Evolutionary conservation across 1,140 invertebrate species (phyloP), one percentile per base, ranked within the genome.

Genomic region (Drosophila neocordata): DNA sequence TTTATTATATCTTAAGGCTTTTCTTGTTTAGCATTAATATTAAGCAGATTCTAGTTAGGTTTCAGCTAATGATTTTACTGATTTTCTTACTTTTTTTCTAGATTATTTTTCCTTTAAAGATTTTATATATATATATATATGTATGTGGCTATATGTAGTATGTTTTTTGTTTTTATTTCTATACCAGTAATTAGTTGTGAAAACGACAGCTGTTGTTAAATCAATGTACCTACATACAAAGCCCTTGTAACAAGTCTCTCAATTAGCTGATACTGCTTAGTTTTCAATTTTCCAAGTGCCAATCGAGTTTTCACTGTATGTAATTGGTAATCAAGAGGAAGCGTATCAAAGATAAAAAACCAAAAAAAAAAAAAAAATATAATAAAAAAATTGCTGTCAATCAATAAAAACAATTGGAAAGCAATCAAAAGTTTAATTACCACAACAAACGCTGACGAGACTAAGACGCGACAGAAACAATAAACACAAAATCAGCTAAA

Each of bases 371-470:
- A 73, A 27, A 48, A 13, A 27, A 44, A 56, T 63, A 51, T 68
- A 72, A 76, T 31, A 11, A 53, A 70, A 57, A 67, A 60, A 65
- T 65, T 64, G 65, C 64, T 69, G 75, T 73, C 83, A 88, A 87
- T 87, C 83, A 87, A 87, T 87, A 83, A 77, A 87, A 87, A 85
- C 83, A 87, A 87, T 87, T 87, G 77, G 69, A 83, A 87, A 79
- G 52, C 79, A 88, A 87, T 87, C 83, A 87, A 87, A 48, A 88
- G 83, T 88, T 87, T 87, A 87, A 87, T 87, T 87, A 87, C 79
- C 83, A 78, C 79, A 87, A 82, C 82, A 72, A 88, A 68, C 65
- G 67, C 51, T 65, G 73, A 68, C 68, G 67, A 70, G 72, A 83
- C 71, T 69, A 62, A 72, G 67, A 68, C 72, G 65, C 41, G 56